These are phyloP conservation scores for Hippocampus comes DNA, from an alignment of 2,113 vertebrate species.

Conservation along the genomic window DNA sequence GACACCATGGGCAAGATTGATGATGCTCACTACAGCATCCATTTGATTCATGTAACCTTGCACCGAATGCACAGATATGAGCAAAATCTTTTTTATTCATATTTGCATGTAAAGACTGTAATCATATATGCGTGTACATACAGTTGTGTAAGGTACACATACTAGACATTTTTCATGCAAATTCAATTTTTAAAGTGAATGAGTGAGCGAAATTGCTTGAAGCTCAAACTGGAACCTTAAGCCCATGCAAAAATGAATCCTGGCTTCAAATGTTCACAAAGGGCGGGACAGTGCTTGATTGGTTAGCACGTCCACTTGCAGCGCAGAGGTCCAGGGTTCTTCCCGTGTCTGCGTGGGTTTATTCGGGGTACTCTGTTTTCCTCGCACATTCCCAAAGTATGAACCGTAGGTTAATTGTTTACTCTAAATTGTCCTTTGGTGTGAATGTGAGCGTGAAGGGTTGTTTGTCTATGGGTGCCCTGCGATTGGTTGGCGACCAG, in stretches of 20 bases:
- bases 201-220: background rate
- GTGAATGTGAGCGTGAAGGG: too few relatives aligned
- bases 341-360: too few relatives aligned
- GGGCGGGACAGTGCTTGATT: too few relatives aligned
- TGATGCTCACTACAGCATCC: constrained; percentile 7
- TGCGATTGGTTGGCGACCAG: too few relatives aligned
- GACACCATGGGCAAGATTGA: constrained; percentile 36
- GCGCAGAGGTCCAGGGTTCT: too few relatives aligned
- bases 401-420: too few relatives aligned
- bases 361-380: too few relatives aligned
- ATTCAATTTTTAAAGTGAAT: constrained; percentile 7
- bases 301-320: too few relatives aligned
- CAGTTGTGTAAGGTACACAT: background rate
- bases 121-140: background rate
- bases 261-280: background rate
- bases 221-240: background rate
- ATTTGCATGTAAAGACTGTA: constrained; percentile 7
- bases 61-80: constrained; percentile 4
- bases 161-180: background rate
- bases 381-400: too few relatives aligned
- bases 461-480: too few relatives aligned
- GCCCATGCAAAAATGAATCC: constrained; percentile 12
- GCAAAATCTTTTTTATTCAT: background rate
- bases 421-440: too few relatives aligned
- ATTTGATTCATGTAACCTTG: constrained; percentile 27